A percentile compares a stretch with the other conserved stretches of the same genome.
phyloP scores from a whole-genome alignment of 2,113 vertebrate species.

The Ramphastos sulfuratus region DNA sequence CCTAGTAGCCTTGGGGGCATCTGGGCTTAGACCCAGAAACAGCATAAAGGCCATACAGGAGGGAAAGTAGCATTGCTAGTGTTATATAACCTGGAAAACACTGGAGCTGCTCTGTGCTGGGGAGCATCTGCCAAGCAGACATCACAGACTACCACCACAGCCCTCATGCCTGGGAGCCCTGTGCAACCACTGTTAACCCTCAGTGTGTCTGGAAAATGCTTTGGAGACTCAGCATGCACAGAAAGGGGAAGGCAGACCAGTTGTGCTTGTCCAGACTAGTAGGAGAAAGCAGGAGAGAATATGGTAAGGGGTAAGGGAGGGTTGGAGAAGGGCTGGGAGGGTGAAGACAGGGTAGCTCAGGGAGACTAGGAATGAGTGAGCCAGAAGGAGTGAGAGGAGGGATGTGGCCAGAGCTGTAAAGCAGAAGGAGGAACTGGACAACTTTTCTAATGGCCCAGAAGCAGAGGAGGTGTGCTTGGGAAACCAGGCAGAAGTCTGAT shows the following conservation, averaged over 20 bases:
- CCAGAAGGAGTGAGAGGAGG: neutral
- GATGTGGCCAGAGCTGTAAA: neutral
- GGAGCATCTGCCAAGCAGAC: neutral
- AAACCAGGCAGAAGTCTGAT: neutral
- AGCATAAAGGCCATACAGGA: neutral
- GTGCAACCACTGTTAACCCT: accelerated
- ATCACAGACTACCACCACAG: neutral
- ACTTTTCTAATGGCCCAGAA: neutral
- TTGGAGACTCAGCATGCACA: neutral
- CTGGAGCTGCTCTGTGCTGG: neutral
- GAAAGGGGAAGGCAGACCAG: neutral
- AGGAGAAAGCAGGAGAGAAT: neutral
- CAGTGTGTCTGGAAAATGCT: neutral
- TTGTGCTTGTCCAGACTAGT: neutral
- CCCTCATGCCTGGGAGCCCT: neutral
- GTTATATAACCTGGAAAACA: neutral
- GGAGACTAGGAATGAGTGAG: neutral
- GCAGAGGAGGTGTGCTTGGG: neutral
- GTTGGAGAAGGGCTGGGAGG: neutral
- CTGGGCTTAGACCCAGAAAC: neutral
- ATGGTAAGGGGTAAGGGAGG: neutral
- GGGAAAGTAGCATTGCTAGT: neutral
- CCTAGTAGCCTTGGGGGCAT: neutral
- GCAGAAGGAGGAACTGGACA: neutral
- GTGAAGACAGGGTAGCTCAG: neutral